phyloP scores from a whole-genome alignment of 2,797 vertebrate species.

The Naso thynnoides region DNA sequence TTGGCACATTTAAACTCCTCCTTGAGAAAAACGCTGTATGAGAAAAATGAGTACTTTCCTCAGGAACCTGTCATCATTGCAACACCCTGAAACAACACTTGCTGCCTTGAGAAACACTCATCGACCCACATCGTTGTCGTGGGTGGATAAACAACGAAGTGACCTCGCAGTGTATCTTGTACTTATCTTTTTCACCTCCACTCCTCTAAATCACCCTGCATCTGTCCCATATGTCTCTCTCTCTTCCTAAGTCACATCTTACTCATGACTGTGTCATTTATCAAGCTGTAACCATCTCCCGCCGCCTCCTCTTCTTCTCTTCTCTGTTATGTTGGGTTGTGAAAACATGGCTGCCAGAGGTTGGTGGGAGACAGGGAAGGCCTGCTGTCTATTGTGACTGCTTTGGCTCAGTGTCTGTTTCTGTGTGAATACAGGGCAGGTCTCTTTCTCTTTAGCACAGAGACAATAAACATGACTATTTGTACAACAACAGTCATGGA shows the following conservation, averaged over 20 bases:
- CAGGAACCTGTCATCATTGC: slow-evolving; percentile 70
- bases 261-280: slow-evolving; percentile 44
- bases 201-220: slow-evolving; percentile 29
- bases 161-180: slow-evolving; percentile 57
- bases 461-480: slow-evolving; percentile 73
- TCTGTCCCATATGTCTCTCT: slow-evolving; percentile 25
- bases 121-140: slow-evolving; percentile 61
- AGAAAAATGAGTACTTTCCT: slow-evolving; percentile 38
- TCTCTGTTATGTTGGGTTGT: slow-evolving; percentile 73
- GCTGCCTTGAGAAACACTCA: slow-evolving; percentile 61
- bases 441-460: slow-evolving; percentile 57
- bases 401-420: slow-evolving; percentile 65
- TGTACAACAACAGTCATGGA: slow-evolving; percentile 61
- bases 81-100: slow-evolving; percentile 71
- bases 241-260: slow-evolving; percentile 25
- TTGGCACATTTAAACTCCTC: slow-evolving; percentile 34
- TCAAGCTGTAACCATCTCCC: slow-evolving; percentile 54
- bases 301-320: slow-evolving; percentile 24
- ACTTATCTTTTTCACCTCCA: slow-evolving; percentile 43
- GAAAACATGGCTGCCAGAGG: slow-evolving; percentile 74
- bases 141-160: slow-evolving; percentile 72
- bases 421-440: slow-evolving; percentile 56
- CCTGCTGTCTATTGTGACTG: slow-evolving; percentile 65
- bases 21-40: slow-evolving; percentile 28
- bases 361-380: slow-evolving; percentile 62